Evolutionary conservation across 2,888 invertebrate species (phyloP), one percentile per base, ranked within the genome.

Genomic region (Troglohyphantes excavatus): DNA sequence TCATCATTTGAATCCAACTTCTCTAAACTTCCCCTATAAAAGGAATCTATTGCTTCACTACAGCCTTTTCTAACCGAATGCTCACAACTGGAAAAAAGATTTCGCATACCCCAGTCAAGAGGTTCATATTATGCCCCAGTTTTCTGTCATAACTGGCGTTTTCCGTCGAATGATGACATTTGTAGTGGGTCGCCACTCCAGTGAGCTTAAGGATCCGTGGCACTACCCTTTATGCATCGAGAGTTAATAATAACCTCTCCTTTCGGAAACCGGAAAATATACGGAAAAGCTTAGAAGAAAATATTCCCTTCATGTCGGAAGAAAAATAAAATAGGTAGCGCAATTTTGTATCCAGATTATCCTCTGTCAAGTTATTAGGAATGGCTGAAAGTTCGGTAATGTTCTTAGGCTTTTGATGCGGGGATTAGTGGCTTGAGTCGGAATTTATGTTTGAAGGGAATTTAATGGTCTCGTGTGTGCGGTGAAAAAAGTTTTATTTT

Each of bases 161-260:
- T 82, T 70, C 79, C 39, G 70, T 59, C 53, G 72, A n/a, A n/a
- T 5, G 13, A 53, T n/a, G 19, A 39, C 70, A 65, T 68, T 29
- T 59, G 23, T 46, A 23, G n/a, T 23, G 43, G 76, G 19, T 19
- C 53, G 13, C 63, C 65, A 73, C 83, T 83, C 63, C 72, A 83
- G 46, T 27, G 43, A 83, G 65, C 83, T 73, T 73, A 73, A 83
- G 73, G 61, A 83, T 43, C 83, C 63, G 39, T 63, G 27, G 65
- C 63, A 21, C 61, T 39, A 19, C 39, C 59, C 67, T 78, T 65
- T 83, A 73, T 73, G 73, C 83, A 73, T 73, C 83, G 73, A 73
- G 83, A 83, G 83, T 83, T 83, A 83, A 83, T 83, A 83, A 83
- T 83, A 83, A 83, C 73, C 43, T 43, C 61, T 83, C 82, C 61